These are phyloP conservation scores for Icerya purchasi DNA, from an alignment of 2,888 invertebrate species.

Conservation along the genomic window DNA sequence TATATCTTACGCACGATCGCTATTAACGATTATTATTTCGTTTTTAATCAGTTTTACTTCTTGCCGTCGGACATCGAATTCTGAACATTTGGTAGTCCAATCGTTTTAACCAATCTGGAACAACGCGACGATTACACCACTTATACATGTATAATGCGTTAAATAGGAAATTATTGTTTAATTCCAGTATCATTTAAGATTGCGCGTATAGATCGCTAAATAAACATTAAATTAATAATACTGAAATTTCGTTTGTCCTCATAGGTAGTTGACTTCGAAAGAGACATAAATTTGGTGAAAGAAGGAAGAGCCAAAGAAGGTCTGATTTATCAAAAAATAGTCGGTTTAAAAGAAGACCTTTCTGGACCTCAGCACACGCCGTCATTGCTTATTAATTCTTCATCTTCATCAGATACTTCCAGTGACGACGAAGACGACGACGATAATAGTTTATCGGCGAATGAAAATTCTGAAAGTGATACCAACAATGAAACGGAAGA, in stretches of 20 bases:
- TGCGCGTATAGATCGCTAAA: background rate
- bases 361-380: constrained; percentile 43
- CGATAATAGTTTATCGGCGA: constrained; percentile 29
- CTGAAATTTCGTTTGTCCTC: constrained; percentile 17
- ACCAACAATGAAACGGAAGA: too few species aligned
- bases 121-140: too few species aligned
- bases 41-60: too few species aligned
- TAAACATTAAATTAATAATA: background rate
- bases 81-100: too few species aligned
- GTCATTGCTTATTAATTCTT: constrained; percentile 30
- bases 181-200: background rate
- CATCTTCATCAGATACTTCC: background rate
- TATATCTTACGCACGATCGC: too few species aligned
- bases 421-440: constrained; percentile 20
- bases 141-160: too few species aligned
- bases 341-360: constrained; percentile 59
- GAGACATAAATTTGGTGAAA: constrained; percentile 64
- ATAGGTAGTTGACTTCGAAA: constrained; percentile 59
- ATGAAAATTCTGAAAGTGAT: constrained; percentile 25
- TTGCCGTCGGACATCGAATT: too few species aligned
- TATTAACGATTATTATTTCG: too few species aligned
- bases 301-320: constrained; percentile 36
- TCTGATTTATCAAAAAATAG: constrained; percentile 64
- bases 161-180: background rate
- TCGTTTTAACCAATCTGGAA: too few species aligned